phyloP scores from a whole-genome alignment of 2,113 vertebrate genomes.

The Falco punctatus region DNA sequence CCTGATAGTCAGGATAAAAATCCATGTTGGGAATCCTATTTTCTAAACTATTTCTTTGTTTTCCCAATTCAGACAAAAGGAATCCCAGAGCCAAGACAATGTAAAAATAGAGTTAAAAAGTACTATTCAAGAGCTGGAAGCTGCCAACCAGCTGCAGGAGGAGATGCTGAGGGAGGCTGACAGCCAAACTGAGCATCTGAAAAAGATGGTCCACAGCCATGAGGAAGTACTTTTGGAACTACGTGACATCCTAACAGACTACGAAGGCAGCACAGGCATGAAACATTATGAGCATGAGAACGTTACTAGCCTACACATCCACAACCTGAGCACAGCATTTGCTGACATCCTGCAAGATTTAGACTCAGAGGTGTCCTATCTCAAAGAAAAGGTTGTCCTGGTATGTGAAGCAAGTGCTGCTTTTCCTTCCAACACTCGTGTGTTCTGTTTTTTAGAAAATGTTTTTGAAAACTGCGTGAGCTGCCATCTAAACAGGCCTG shows the following conservation, averaged over 20 bases:
- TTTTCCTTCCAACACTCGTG: background rate
- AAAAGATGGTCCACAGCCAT: slow-evolving; percentile 65
- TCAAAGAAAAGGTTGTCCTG: slow-evolving; percentile 71
- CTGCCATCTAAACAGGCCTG: background rate
- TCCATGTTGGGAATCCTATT: background rate
- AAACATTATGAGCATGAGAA: slow-evolving; percentile 11
- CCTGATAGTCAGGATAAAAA: background rate
- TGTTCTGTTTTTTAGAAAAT: background rate
- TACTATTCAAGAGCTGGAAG: slow-evolving; percentile 74
- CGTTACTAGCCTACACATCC: background rate
- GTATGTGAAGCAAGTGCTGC: slow-evolving; percentile 70
- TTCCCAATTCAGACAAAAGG: slow-evolving; percentile 70
- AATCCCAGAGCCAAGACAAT: slow-evolving; percentile 73
- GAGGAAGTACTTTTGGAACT: slow-evolving; percentile 74
- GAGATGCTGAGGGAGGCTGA: slow-evolving; percentile 74
- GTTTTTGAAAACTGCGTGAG: background rate
- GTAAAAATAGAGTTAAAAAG: slow-evolving; percentile 75
- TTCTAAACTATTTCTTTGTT: background rate
- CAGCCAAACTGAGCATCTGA: slow-evolving; percentile 63
- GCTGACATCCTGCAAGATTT: slow-evolving; percentile 61
- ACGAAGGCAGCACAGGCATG: slow-evolving; percentile 60
- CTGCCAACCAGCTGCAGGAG: slow-evolving; percentile 68
- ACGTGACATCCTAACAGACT: slow-evolving; percentile 49
- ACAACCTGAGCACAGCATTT: slow-evolving; percentile 59
- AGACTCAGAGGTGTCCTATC: slow-evolving; percentile 60